These are phyloP conservation scores for Batillaria attramentaria DNA, from an alignment of 1,140 invertebrate species.

Conservation along the genomic window DNA sequence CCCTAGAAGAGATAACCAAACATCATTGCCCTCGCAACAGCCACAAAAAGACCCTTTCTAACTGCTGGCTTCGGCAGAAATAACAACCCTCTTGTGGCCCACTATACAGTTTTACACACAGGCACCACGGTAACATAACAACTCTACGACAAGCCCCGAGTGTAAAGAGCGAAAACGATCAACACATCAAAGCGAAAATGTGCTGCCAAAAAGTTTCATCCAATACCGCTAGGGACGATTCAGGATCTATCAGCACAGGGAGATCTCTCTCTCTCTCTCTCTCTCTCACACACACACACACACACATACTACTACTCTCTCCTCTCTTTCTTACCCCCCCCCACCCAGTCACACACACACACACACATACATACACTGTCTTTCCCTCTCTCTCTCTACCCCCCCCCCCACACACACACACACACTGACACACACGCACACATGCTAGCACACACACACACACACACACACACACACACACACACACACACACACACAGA, in stretches of 20 bases:
- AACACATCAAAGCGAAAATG: too few relatives aligned
- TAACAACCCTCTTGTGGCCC: too few relatives aligned
- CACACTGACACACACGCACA: not conserved
- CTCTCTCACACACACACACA: not conserved
- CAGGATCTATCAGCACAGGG: not conserved
- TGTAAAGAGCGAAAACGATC: too few relatives aligned
- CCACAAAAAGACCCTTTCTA: too few relatives aligned
- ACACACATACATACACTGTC: not conserved
- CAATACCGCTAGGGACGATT: too few relatives aligned
- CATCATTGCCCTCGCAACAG: too few relatives aligned
- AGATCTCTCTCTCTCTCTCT: not conserved
- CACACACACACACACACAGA: conserved; percentile 14
- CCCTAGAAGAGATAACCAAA: too few relatives aligned
- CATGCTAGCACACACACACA: conserved; percentile 1
- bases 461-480: conserved; percentile 11
- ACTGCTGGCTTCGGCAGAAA: too few relatives aligned
- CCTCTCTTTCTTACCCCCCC: not conserved
- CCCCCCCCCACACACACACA: not conserved
- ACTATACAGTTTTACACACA: too few relatives aligned
- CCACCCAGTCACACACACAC: not conserved
- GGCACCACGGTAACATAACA: too few relatives aligned
- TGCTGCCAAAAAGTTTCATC: too few relatives aligned
- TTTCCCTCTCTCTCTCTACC: not conserved
- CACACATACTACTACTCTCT: not conserved
- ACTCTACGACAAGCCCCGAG: too few relatives aligned